Conservation (phyloP, 2,797 vertebrate genomes). For the Macrochelys suwanniensis region DNA sequence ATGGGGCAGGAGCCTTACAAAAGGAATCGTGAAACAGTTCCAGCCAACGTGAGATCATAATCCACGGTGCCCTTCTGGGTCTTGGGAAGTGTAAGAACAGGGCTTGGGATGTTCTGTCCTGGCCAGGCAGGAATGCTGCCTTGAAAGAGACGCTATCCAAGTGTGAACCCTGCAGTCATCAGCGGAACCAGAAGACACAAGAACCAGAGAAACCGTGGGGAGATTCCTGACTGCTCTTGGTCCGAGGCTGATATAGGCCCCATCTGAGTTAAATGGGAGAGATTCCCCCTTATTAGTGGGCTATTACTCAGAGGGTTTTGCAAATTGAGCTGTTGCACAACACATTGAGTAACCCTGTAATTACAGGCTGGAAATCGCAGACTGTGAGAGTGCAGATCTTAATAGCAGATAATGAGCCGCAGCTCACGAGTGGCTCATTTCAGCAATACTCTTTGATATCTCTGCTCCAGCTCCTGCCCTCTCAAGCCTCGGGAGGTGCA, state of each 20-base stretch:
- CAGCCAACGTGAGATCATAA: no score
- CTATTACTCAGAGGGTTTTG: conserved; percentile 65
- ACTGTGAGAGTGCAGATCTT: conserved; percentile 75
- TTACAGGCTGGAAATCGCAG: conserved; percentile 77
- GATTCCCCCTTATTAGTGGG: conserved; percentile 74
- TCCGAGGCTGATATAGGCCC: conserved; percentile 35
- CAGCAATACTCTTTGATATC: conserved; percentile 58
- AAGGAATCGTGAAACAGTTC: no score
- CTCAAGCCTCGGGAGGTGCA: neutral
- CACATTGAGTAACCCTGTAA: conserved; percentile 75
- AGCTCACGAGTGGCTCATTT: conserved; percentile 61
- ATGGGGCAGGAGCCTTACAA: no score
- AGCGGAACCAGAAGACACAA: no score
- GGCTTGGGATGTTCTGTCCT: no score
- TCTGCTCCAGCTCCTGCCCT: neutral
- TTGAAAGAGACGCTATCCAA: no score
- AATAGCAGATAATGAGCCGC: conserved; percentile 76
- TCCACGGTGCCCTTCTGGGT: no score
- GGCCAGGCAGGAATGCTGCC: no score
- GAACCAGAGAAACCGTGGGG: neutral
- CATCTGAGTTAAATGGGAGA: conserved; percentile 63
- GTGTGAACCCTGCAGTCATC: no score
- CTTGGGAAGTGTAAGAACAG: no score
- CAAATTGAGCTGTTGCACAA: conserved; percentile 69
- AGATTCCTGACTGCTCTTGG: no score